phyloP scores from a whole-genome alignment of 1,140 invertebrate genomes.

The Tachypleus tridentatus region DNA sequence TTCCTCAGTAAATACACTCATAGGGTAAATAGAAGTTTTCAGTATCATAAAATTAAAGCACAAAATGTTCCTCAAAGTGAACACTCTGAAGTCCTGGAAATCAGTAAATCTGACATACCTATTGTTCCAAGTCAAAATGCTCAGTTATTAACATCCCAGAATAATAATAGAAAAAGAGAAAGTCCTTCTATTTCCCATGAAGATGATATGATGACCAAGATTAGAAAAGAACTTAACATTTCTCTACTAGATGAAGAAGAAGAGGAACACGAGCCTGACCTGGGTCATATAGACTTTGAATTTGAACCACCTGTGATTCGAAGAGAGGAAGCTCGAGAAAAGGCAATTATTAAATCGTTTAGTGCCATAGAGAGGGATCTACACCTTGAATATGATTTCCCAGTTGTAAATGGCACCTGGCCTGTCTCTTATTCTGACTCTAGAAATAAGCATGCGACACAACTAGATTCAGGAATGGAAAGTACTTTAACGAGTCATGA shows the following conservation, averaged over 20 bases:
- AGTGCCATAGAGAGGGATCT: constrained; percentile 1
- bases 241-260: constrained; percentile 28
- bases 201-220: constrained; percentile 10
- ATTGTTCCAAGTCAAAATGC: too few relatives aligned
- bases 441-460: constrained; percentile 3
- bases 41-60: neutral
- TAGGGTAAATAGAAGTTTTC: neutral
- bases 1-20: constrained; percentile 7
- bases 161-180: neutral
- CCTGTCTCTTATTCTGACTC: constrained; percentile 7
- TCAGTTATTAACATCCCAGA: neutral
- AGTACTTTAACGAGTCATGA: constrained; percentile 13
- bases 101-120: too few relatives aligned
- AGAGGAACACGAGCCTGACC: constrained; percentile 23
- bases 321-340: constrained; percentile 15
- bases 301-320: constrained; percentile 19
- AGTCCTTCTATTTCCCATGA: constrained; percentile 6
- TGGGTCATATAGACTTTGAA: constrained; percentile 20
- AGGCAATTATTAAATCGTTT: constrained; percentile 3
- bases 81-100: neutral
- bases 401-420: constrained; percentile 6
- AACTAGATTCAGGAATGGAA: constrained; percentile 18
- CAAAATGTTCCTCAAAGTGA: neutral
- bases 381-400: constrained; percentile 11
- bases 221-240: constrained; percentile 44